Percentiles rank a stretch among this genome's conserved stretches.
Conservation (phyloP, 64 coral and sea anemone genomes). For the Montipora sp. region DNA sequence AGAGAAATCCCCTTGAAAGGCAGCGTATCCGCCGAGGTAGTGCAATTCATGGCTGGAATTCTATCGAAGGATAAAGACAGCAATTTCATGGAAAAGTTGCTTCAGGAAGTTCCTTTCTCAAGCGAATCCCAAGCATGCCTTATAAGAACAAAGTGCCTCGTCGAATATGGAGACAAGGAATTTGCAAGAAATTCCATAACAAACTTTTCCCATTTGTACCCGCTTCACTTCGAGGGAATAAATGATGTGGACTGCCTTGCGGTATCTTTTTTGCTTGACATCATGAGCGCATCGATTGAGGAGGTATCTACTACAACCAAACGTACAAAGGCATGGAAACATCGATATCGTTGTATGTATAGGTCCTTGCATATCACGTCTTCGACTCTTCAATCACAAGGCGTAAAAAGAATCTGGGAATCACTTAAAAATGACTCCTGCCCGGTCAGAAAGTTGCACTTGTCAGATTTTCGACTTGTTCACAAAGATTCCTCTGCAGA, state of each 20-base stretch:
- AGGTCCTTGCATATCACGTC: neutral
- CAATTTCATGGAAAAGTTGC: neutral
- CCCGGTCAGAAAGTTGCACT: neutral
- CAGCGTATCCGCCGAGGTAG: neutral
- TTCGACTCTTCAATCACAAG: neutral
- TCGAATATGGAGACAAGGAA: constrained; percentile 27
- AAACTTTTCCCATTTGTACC: neutral
- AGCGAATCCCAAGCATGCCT: neutral
- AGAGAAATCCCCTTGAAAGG: neutral
- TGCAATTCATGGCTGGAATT: constrained; percentile 40
- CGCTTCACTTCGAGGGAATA: neutral
- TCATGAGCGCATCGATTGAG: neutral
- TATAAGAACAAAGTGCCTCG: constrained; percentile 27
- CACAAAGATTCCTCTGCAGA: neutral
- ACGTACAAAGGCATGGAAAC: neutral
- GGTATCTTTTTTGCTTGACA: constrained; percentile 23
- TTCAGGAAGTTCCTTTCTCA: neutral
- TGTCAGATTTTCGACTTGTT: neutral
- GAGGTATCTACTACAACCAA: neutral
- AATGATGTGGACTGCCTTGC: constrained; percentile 44
- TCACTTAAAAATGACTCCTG: neutral
- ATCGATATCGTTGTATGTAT: neutral
- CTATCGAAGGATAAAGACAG: neutral
- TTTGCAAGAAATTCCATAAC: constrained; percentile 1
- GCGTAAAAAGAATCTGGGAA: neutral